Evolutionary conservation across 2,113 vertebrate genomes (phyloP), one percentile per base, ranked within the genome.

Genomic region (Cyprinodon tularosa): DNA sequence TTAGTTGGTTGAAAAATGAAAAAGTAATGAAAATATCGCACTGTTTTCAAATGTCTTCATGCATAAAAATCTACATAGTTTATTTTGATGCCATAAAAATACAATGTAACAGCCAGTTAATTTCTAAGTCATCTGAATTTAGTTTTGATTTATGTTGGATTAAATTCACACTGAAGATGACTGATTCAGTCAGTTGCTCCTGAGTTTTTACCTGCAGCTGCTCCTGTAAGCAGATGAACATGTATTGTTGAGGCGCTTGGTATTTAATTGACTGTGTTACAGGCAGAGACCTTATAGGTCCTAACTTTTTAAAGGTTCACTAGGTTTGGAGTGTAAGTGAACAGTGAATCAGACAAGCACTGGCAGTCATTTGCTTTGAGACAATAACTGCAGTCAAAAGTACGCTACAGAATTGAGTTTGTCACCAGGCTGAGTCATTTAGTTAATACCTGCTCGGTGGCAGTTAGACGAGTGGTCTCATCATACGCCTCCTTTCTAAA

Each of bases 391-490:
- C 20, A 45, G 50, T 50, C 63, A 9, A 29, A 47, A 57, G 4
- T 66, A 68, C 50, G 71, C 71, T 4, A 38, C 65, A 63, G 63
- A 80, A 81, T 70, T 77, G 81, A 68, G 68, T 67, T 59, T 78
- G 79, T 88, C 81, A 82, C 68, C 20, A 42, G n/a, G 60, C 69
- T 84, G 82, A 88, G 88, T 89, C 77, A 82, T 88, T 87, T 80
- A 82, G 78, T 86, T 85, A 82, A 86, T 88, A 82, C 65, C 82
- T 71, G 81, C 71, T 70, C 71, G 73, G 71, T 12, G 11, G 72
- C 77, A 66, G 60, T 76, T 73, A 71, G 72, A 76, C 68, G 77
- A 68, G 22, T 65, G 8, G 12, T 57, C 71, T 84, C 73, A 57
- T 59, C 47, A 50, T 76, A 71, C 77, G 66, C 60, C 47, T 73